Conservation (phyloP, 2,113 vertebrate genomes). For the Pardalotus punctatus region DNA sequence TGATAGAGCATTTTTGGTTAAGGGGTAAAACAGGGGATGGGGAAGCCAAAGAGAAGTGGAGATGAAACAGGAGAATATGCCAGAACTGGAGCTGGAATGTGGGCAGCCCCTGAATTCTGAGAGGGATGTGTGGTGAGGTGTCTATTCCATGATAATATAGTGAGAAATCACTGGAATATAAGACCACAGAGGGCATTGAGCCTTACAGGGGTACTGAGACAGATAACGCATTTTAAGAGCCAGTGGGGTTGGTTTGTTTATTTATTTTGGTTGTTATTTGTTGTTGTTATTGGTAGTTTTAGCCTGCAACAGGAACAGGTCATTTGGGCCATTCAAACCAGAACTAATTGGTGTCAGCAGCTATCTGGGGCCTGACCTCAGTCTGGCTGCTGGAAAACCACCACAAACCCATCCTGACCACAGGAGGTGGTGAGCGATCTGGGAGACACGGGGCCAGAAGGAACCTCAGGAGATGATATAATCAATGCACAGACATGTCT, state of each 20-base stretch:
- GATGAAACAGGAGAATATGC: background rate
- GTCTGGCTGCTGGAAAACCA: background rate
- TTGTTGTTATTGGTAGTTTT: background rate
- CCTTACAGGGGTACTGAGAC: background rate
- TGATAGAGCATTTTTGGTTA: background rate
- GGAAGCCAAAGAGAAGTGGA: background rate
- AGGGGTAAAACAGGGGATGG: background rate
- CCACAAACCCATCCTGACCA: background rate
- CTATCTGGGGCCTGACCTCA: background rate
- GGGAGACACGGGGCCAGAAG: background rate
- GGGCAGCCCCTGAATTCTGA: background rate
- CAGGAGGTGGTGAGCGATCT: background rate
- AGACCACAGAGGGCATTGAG: background rate
- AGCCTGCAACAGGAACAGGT: background rate
- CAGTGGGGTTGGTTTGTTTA: background rate
- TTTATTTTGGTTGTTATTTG: background rate
- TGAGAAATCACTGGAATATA: background rate
- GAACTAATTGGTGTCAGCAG: background rate
- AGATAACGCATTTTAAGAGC: background rate
- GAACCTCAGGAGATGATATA: background rate
- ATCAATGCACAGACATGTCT: background rate
- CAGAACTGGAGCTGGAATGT: background rate
- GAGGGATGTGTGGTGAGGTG: accelerated
- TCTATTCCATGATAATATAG: background rate
- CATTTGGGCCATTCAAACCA: background rate